A percentile compares a stretch with the other conserved stretches of the same genome.
These are phyloP conservation scores for Cephalopterus ornatus DNA, from an alignment of 2,113 vertebrate species.

Conservation along the genomic window DNA sequence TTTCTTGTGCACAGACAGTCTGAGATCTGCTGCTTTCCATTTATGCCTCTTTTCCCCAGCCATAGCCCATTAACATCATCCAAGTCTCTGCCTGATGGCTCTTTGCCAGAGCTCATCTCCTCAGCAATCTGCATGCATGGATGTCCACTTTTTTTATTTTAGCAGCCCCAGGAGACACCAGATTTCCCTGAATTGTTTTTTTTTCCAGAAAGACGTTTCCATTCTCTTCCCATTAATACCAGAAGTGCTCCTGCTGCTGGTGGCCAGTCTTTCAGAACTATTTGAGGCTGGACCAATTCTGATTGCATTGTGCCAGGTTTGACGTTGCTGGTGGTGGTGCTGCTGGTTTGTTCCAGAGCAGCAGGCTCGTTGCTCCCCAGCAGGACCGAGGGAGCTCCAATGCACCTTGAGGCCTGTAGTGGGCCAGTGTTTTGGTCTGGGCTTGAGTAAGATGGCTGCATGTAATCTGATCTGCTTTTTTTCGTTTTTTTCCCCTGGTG, in stretches of 20 bases:
- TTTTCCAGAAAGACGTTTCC: neutral
- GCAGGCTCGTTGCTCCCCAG: rapidly evolving
- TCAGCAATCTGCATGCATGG: neutral
- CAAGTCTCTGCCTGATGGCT: slow-evolving; percentile 11
- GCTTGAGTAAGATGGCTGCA: neutral
- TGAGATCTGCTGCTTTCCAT: neutral
- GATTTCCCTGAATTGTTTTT: neutral
- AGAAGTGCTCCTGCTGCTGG: neutral
- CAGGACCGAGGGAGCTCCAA: rapidly evolving
- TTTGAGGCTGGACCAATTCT: neutral
- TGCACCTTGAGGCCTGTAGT: neutral
- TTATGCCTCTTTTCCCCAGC: neutral
- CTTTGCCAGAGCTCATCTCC: neutral
- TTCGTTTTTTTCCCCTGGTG: neutral
- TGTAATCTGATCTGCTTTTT: neutral
- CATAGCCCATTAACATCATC: neutral
- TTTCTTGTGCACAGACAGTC: neutral
- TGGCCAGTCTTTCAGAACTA: neutral
- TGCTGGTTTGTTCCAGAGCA: neutral
- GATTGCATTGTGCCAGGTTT: neutral
- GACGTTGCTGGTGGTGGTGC: neutral
- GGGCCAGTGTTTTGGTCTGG: neutral
- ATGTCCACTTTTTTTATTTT: neutral
- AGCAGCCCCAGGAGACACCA: neutral
- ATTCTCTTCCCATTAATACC: neutral